A percentile compares a stretch with the other conserved stretches of the same genome.
Conservation (phyloP, 2,797 vertebrate genomes). For the Linurgus olivaceus region DNA sequence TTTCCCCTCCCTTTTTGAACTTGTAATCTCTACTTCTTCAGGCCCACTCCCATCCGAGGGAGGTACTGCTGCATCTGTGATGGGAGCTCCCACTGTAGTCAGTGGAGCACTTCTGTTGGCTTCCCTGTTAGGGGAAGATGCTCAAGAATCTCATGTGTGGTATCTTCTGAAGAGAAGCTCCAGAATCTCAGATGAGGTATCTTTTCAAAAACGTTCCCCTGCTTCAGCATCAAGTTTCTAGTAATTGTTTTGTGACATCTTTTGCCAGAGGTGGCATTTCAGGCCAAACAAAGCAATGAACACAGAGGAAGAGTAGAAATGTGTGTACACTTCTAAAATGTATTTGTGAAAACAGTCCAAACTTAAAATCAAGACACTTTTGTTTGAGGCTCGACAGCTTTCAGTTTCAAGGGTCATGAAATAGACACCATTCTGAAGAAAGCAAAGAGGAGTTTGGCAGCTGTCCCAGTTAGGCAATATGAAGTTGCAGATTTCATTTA, state of each 20-base stretch:
- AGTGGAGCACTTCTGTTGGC: neutral
- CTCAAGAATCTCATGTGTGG: neutral
- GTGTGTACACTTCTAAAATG: neutral
- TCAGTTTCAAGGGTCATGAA: neutral
- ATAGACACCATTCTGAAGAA: neutral
- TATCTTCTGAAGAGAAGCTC: neutral
- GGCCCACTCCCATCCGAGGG: neutral
- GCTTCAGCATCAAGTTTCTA: neutral
- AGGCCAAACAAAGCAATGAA: neutral
- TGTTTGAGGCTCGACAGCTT: neutral
- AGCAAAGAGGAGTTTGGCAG: neutral
- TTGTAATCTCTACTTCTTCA: neutral
- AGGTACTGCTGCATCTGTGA: neutral
- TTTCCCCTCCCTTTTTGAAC: neutral
- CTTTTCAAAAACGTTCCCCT: neutral
- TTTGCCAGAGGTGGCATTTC: conserved; percentile 11
- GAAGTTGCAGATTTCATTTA: neutral
- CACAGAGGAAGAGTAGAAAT: neutral
- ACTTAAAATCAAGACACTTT: neutral
- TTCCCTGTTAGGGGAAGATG: neutral
- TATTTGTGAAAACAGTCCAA: neutral
- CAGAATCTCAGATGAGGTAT: neutral
- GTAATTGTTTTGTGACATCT: neutral
- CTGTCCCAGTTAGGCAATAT: neutral
- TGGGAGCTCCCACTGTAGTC: neutral